These are phyloP conservation scores for Stenopsyche tienmushanensis DNA, from an alignment of 1,140 invertebrate species.

Conservation along the genomic window DNA sequence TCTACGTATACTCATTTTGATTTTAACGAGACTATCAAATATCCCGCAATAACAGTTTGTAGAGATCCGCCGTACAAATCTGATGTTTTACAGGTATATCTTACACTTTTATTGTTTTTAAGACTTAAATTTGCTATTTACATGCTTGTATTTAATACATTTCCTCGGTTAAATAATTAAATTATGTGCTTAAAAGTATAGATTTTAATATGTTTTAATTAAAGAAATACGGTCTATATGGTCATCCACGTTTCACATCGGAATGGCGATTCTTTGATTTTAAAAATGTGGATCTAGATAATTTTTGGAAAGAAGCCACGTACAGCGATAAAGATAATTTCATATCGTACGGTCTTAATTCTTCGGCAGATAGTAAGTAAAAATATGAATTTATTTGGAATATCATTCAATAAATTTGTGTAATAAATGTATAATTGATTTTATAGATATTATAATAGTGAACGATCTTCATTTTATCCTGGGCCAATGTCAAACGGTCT, in stretches of 20 bases:
- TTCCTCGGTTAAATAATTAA: constrained; percentile 4
- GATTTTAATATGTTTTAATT: constrained; percentile 22
- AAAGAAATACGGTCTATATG: constrained; percentile 51
- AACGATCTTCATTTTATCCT: constrained; percentile 53
- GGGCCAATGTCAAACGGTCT: constrained; percentile 58
- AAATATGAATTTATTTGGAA: constrained; percentile 1
- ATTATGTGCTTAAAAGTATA: background rate
- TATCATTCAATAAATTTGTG: constrained; percentile 5
- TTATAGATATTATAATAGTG: constrained; percentile 41
- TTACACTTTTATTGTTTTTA: background rate
- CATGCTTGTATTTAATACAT: background rate
- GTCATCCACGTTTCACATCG: constrained; percentile 54
- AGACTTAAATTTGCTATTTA: too few species aligned
- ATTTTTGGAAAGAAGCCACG: constrained; percentile 59
- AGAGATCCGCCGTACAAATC: constrained; percentile 61
- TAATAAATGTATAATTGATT: background rate
- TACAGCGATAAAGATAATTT: constrained; percentile 52
- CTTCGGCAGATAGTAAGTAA: constrained; percentile 47
- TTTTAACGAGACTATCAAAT: constrained; percentile 61
- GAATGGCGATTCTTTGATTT: constrained; percentile 59
- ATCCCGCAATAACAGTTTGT: constrained; percentile 65
- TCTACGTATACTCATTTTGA: constrained; percentile 63
- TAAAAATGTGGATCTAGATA: constrained; percentile 49
- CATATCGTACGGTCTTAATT: constrained; percentile 48
- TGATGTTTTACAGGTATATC: constrained; percentile 55